Evolutionary conservation across 2,113 vertebrate genomes (phyloP).

Genomic region (Rhinoderma darwinii): DNA sequence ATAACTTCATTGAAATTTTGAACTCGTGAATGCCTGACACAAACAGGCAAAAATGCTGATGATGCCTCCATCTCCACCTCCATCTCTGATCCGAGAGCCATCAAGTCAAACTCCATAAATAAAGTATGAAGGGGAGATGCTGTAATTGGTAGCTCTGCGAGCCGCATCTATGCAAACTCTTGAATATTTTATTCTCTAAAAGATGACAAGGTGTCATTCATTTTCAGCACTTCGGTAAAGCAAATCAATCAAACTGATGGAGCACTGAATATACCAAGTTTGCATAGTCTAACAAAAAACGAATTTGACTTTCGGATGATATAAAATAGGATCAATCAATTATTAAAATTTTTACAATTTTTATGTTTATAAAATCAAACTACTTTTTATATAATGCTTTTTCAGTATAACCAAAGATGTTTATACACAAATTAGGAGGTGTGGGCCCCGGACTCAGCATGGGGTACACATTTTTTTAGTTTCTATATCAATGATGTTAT

Average conservation of each 20-base stretch:
- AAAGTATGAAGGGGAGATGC: slow-evolving; percentile 25
- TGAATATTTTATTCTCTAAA: slow-evolving; percentile 35
- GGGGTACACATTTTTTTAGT: no score
- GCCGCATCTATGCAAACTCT: slow-evolving; percentile 19
- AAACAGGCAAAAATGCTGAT: neutral
- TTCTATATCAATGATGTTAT: no score
- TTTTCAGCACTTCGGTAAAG: slow-evolving; percentile 19
- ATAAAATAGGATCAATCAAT: neutral
- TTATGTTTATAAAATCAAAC: no score
- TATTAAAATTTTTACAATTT: neutral
- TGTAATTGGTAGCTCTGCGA: neutral
- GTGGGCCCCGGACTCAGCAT: no score
- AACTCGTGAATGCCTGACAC: neutral
- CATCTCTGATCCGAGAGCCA: neutral
- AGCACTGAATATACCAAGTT: slow-evolving; percentile 23
- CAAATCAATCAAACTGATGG: slow-evolving; percentile 31
- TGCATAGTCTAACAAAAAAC: neutral
- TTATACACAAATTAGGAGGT: no score
- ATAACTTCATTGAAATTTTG: neutral
- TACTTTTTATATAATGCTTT: no score
- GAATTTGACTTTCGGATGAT: neutral
- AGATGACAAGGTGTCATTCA: slow-evolving; percentile 33
- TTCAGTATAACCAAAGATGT: no score
- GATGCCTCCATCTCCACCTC: neutral
- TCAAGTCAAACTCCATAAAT: slow-evolving; percentile 31